Evolutionary conservation across 2,113 vertebrate species (phyloP).

Genomic region (Hyperopisus bebe): DNA sequence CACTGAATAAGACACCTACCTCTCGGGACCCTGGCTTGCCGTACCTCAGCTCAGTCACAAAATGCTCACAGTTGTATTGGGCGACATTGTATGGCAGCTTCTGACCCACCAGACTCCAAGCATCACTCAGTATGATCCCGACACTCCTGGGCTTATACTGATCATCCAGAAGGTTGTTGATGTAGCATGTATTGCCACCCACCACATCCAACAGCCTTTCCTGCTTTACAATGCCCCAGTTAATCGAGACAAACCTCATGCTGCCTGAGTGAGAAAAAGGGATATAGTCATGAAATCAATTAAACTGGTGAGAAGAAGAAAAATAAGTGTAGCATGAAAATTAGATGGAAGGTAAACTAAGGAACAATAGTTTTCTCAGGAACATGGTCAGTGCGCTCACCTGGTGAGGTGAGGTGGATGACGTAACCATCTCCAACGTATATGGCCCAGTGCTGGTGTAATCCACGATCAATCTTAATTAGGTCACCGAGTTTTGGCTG

Average conservation of each 20-base stretch:
- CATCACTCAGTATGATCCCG: slow-evolving; percentile 45
- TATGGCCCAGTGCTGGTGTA: slow-evolving; percentile 78
- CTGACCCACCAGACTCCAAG: slow-evolving; percentile 36
- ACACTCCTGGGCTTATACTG: slow-evolving; percentile 36
- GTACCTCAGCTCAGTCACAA: slow-evolving; percentile 66
- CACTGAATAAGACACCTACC: neutral
- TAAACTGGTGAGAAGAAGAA: neutral
- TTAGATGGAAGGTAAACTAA: too few species aligned
- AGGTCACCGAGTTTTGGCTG: slow-evolving; percentile 68
- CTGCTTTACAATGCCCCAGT: slow-evolving; percentile 64
- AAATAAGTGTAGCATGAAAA: too few species aligned
- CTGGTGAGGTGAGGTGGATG: slow-evolving; percentile 68
- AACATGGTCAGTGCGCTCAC: slow-evolving; percentile 40
- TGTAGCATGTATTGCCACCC: slow-evolving; percentile 36
- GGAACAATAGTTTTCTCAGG: neutral
- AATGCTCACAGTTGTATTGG: slow-evolving; percentile 66
- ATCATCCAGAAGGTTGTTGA: slow-evolving; percentile 63
- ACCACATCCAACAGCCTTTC: slow-evolving; percentile 57
- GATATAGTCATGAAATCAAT: too few species aligned
- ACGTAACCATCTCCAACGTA: slow-evolving; percentile 73
- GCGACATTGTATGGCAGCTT: slow-evolving; percentile 47
- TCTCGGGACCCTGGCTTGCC: slow-evolving; percentile 53
- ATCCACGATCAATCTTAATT: slow-evolving; percentile 71
- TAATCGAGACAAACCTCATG: slow-evolving; percentile 59
- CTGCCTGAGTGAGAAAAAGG: slow-evolving; percentile 55